Evolutionary conservation across 2,888 invertebrate species (phyloP).

Genomic region (Hypsopygia costalis): DNA sequence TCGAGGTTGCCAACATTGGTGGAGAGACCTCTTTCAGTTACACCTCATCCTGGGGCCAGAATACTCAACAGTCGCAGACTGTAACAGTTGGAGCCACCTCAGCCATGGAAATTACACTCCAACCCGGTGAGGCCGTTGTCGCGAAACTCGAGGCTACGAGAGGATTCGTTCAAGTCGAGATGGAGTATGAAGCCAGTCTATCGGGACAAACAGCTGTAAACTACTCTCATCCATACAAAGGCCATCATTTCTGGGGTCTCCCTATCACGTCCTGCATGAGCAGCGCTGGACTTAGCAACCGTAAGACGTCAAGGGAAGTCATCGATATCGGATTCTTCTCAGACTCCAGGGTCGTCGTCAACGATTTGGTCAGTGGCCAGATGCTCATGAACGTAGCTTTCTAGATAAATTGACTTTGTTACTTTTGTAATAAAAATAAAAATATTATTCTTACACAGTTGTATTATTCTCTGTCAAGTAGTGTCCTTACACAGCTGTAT

Average conservation of each 20-base stretch:
- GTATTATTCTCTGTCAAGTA: too few relatives aligned
- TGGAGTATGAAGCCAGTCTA: slow-evolving; percentile 35
- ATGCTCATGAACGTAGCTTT: not conserved
- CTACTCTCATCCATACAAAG: slow-evolving; percentile 25
- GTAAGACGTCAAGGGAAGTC: slow-evolving; percentile 19
- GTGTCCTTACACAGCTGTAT: too few relatives aligned
- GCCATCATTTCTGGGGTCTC: slow-evolving; percentile 41
- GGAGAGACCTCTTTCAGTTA: slow-evolving; percentile 22
- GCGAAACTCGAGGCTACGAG: slow-evolving; percentile 30
- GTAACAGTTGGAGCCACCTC: slow-evolving; percentile 23
- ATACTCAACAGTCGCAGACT: slow-evolving; percentile 14
- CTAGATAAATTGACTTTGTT: not conserved
- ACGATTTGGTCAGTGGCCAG: not conserved
- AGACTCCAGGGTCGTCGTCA: slow-evolving; percentile 16
- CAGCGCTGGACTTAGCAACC: slow-evolving; percentile 19
- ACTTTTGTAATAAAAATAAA: too few relatives aligned
- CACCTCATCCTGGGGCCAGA: slow-evolving; percentile 23
- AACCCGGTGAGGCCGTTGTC: slow-evolving; percentile 28
- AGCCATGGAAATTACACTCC: slow-evolving; percentile 22
- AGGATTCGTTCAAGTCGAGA: slow-evolving; percentile 26
- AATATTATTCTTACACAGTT: too few relatives aligned
- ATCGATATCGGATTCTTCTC: slow-evolving; percentile 29
- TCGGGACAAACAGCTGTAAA: slow-evolving; percentile 31
- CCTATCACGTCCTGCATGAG: slow-evolving; percentile 28
- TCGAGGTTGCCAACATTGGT: slow-evolving; percentile 14